Evolutionary conservation across 2,797 vertebrate species (phyloP).

Genomic region (Galago senegalensis): DNA sequence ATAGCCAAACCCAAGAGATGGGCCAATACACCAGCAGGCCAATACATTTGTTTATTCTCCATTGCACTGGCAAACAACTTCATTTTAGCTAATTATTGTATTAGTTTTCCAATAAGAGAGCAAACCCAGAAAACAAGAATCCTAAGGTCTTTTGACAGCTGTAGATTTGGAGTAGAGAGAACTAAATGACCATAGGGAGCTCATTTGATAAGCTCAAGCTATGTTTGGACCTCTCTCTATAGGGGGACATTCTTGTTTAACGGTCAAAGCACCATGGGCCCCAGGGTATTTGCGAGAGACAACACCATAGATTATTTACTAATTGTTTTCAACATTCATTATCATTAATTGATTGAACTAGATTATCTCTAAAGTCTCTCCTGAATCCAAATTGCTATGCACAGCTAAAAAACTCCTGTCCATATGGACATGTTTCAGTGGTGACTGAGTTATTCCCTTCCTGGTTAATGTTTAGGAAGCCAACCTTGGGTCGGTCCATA

Average conservation of each 20-base stretch:
- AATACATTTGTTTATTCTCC: background rate
- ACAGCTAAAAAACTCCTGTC: background rate
- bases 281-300: background rate
- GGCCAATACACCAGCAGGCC: background rate
- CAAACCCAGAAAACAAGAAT: conserved; percentile 34
- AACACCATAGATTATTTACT: conserved; percentile 46
- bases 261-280: background rate
- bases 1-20: conserved; percentile 11
- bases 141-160: background rate
- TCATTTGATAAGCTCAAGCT: background rate
- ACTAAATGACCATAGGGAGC: background rate
- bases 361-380: background rate
- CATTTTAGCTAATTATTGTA: conserved; percentile 5
- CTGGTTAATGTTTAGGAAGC: background rate
- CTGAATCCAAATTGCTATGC: conserved; percentile 19
- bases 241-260: background rate
- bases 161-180: background rate
- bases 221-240: background rate
- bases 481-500: background rate
- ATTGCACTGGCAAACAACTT: background rate
- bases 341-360: conserved; percentile 42
- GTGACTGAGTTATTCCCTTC: background rate
- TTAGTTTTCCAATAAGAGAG: conserved; percentile 53
- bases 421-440: background rate
- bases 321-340: conserved; percentile 23